phyloP scores from a whole-genome alignment of 2,888 invertebrate genomes.

The Oscheius onirici region DNA sequence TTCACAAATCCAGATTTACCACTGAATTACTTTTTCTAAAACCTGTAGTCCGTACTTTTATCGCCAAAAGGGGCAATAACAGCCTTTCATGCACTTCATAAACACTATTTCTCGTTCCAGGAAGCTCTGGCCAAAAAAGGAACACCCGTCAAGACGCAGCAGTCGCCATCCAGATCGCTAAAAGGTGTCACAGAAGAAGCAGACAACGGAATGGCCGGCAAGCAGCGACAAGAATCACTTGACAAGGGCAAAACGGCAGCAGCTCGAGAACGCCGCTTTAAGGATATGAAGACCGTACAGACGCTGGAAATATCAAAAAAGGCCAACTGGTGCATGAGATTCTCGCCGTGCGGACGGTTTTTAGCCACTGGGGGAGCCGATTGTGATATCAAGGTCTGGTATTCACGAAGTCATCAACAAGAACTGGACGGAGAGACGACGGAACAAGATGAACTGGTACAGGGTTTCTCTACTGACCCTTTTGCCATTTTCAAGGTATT shows the following conservation, averaged over 20 bases:
- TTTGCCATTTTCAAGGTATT: conserved; percentile 55
- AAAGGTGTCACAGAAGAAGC: background rate
- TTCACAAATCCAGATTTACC: too few species aligned
- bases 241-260: conserved; percentile 1
- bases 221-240: background rate
- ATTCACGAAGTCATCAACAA: conserved; percentile 85
- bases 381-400: conserved; percentile 91
- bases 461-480: conserved; percentile 38
- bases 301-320: conserved; percentile 50
- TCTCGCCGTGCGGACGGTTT: conserved; percentile 86
- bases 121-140: background rate
- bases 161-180: background rate
- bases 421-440: conserved; percentile 88
- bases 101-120: background rate
- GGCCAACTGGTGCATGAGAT: conserved; percentile 98
- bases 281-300: conserved; percentile 5
- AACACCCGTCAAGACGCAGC: background rate
- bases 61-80: background rate
- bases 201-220: conserved; percentile 1
- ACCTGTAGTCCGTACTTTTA: background rate
- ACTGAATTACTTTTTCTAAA: too few species aligned
- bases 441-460: conserved; percentile 77
- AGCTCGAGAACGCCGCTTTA: conserved; percentile 1
- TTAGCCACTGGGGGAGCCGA: conserved; percentile 98
- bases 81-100: too few species aligned